Base-by-base conservation (phyloP, 2,113 vertebrate genomes). In the Pandion haliaetus region DNA sequence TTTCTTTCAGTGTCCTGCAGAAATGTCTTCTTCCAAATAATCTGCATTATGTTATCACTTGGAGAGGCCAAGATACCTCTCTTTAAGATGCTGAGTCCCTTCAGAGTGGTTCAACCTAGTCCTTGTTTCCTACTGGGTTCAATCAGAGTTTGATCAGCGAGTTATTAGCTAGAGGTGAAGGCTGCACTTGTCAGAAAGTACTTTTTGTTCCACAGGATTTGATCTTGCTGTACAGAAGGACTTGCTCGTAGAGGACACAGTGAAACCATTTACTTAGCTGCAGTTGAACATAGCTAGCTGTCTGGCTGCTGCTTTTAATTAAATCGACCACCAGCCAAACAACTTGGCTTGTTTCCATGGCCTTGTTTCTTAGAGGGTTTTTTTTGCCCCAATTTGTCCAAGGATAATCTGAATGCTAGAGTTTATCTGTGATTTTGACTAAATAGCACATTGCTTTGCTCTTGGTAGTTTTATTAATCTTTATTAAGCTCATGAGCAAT, bases 301-400 rank as follows among this genome's bases (percentile, higher is more conserved):
- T 6, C 85, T 91, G 86, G 42, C 78, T 96, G 82, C 82, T 94
- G 66, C 82, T 88, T 90, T 89, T 96, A 92, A 96, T 96, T 95
- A 95, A 61, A 95, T 69, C 45, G 20, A 94, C 71, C 44, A 88
- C 29, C 57, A 86, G 81, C 57, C 91, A 92, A 83, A 90, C 66
- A 49, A 8, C 80, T 72, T 94, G 94, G 82, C 62, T 94, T n/a
- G 21, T 34, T 81, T 76, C 80, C 67, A 85, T 38, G 66, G 77
- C 82, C 84, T 87, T 71, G 61, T 36, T 86, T 40, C 92, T 92
- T 32, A 42, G 23, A 71, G 78, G 65, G 2, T 6, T 38, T n/a
- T 8, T 10, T 4, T 17, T 14, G 29, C 66, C 32, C 34, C 32
- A n/a, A 0, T 93, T 96, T 93, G 55, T 61, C 86, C 50, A 50